Conservation (phyloP, 23 tunicate genomes). For the Styela clava region DNA sequence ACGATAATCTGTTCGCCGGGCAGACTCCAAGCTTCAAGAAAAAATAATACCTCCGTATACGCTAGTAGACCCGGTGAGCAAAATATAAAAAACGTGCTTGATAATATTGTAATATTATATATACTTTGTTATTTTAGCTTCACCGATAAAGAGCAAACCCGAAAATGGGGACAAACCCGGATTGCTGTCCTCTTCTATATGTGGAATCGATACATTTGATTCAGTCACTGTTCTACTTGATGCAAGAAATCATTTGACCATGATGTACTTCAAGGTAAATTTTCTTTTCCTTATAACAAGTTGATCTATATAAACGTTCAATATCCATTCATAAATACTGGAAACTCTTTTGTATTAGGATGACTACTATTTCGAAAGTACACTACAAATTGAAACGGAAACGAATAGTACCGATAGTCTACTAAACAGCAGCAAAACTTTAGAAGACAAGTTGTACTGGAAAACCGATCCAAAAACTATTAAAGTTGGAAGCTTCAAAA, state of each 20-base stretch:
- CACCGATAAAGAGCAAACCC: slow-evolving; percentile 2
- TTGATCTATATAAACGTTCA: no score
- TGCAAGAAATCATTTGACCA: slow-evolving; percentile 32
- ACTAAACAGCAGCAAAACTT: slow-evolving; percentile 19
- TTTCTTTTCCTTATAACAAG: neutral
- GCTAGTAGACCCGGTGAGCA: no score
- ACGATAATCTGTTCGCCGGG: no score
- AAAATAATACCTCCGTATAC: no score
- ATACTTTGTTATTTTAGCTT: neutral
- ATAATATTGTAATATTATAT: no score
- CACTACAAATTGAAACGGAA: neutral
- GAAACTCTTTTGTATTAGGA: slow-evolving; percentile 28
- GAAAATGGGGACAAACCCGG: neutral
- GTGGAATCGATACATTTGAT: slow-evolving; percentile 52
- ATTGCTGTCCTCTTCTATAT: slow-evolving; percentile 20
- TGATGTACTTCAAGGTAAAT: slow-evolving; percentile 50
- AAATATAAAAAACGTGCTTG: no score
- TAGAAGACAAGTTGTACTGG: slow-evolving; percentile 29
- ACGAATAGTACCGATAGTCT: neutral
- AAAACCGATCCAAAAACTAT: slow-evolving; percentile 44
- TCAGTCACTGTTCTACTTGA: slow-evolving; percentile 37
- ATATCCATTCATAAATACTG: no score
- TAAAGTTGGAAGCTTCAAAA: slow-evolving; percentile 32
- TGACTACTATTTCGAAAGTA: slow-evolving; percentile 38
- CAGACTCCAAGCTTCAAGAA: no score